Evolutionary conservation across 1,140 invertebrate species (phyloP).

Genomic region (Drosophila kepulauana): DNA sequence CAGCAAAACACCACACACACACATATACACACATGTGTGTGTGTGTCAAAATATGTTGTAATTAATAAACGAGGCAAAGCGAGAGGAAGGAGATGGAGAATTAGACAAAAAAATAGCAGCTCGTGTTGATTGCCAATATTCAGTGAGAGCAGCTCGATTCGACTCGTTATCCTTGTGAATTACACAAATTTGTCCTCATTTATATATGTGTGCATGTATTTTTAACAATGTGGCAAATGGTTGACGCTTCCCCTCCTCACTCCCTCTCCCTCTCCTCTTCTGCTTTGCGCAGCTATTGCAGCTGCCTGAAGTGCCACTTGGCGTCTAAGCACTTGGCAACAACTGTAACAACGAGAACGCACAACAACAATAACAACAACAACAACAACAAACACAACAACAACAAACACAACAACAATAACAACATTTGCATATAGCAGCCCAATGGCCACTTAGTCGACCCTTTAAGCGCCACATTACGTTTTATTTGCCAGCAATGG

Average conservation of each 20-base stretch:
- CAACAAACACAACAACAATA: slow-evolving; percentile 10
- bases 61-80: slow-evolving; percentile 50
- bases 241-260: not conserved
- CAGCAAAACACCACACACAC: slow-evolving; percentile 1
- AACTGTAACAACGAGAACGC: slow-evolving; percentile 22
- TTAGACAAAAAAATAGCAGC: too few relatives aligned
- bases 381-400: not conserved
- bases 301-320: slow-evolving; percentile 47
- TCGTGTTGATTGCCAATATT: slow-evolving; percentile 50
- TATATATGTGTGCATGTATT: slow-evolving; percentile 52
- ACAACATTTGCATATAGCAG: slow-evolving; percentile 40
- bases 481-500: slow-evolving; percentile 48
- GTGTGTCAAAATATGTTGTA: slow-evolving; percentile 51
- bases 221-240: slow-evolving; percentile 70
- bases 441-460: slow-evolving; percentile 50
- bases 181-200: slow-evolving; percentile 34
- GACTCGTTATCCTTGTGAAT: slow-evolving; percentile 16
- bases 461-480: slow-evolving; percentile 46
- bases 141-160: slow-evolving; percentile 11
- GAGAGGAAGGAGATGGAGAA: not conserved
- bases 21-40: too few relatives aligned
- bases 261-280: not conserved
- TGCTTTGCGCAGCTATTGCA: slow-evolving; percentile 19
- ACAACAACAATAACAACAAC: too few relatives aligned
- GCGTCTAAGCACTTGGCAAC: slow-evolving; percentile 48